Conservation (phyloP, 1,140 invertebrate genomes). For the Plectrocnemia conspersa region DNA sequence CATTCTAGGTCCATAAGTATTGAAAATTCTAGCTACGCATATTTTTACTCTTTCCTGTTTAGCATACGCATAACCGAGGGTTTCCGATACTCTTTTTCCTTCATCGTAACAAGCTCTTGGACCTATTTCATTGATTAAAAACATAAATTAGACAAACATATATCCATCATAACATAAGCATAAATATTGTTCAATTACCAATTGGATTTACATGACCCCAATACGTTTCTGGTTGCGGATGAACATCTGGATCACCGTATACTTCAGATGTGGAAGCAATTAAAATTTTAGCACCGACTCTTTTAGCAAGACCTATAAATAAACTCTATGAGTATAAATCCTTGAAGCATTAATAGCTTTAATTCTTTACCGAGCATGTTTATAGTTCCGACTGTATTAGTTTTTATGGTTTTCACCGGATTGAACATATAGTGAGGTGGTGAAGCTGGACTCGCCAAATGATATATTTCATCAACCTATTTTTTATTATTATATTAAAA, state of each 20-base stretch:
- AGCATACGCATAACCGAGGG: slow-evolving; percentile 93
- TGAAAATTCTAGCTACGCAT: slow-evolving; percentile 96
- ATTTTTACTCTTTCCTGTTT: slow-evolving; percentile 95
- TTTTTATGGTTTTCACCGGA: slow-evolving; percentile 99
- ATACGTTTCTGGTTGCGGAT: slow-evolving; percentile 93
- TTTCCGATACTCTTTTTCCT: slow-evolving; percentile 95
- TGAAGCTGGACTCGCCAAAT: slow-evolving; percentile 96
- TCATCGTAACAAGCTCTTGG: slow-evolving; percentile 98
- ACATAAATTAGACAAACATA: no score
- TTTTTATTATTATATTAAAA: not conserved
- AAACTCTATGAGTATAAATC: not conserved
- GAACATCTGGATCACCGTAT: slow-evolving; percentile 95
- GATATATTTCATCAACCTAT: slow-evolving; percentile 96
- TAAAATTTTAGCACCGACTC: slow-evolving; percentile 89
- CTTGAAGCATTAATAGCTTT: not conserved
- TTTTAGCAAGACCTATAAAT: slow-evolving; percentile 76
- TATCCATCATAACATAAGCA: not conserved
- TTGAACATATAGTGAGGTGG: slow-evolving; percentile 99
- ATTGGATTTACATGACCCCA: slow-evolving; percentile 99
- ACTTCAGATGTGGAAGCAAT: slow-evolving; percentile 98
- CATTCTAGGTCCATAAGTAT: slow-evolving; percentile 99
- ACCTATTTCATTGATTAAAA: no score
- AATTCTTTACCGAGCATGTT: slow-evolving; percentile 85
- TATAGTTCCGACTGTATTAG: slow-evolving; percentile 98
- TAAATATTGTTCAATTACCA: slow-evolving; percentile 54